These are phyloP conservation scores for Xestia rhomboidea DNA, from an alignment of 2,888 invertebrate species.

Conservation along the genomic window DNA sequence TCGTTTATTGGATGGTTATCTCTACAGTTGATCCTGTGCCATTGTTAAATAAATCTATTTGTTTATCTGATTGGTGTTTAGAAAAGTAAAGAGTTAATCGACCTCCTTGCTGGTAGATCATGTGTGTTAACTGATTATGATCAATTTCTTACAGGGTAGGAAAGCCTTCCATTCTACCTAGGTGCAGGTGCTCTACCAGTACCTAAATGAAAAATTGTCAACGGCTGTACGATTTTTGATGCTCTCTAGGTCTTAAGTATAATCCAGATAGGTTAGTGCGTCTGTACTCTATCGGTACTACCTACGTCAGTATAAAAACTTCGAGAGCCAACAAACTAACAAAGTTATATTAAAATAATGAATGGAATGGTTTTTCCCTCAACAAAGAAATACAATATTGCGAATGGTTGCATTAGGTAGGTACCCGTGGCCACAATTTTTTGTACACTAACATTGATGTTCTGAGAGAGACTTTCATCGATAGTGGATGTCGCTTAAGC, in stretches of 20 bases:
- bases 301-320: neutral
- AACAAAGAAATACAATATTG: slow-evolving; percentile 4
- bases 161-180: neutral
- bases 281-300: neutral
- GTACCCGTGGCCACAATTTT: slow-evolving; percentile 45
- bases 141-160: slow-evolving; percentile 5
- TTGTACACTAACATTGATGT: slow-evolving; percentile 46
- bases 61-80: slow-evolving; percentile 44
- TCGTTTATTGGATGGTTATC: slow-evolving; percentile 54
- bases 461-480: slow-evolving; percentile 49
- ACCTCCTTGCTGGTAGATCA: slow-evolving; percentile 9
- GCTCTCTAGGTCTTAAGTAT: neutral
- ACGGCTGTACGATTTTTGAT: neutral
- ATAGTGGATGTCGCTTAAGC: slow-evolving; percentile 53
- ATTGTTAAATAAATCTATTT: slow-evolving; percentile 56
- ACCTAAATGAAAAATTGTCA: neutral
- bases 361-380: neutral
- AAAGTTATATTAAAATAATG: neutral
- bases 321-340: neutral
- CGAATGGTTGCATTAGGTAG: slow-evolving; percentile 6
- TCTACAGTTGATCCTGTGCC: slow-evolving; percentile 40
- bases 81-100: slow-evolving; percentile 38
- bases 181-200: neutral
- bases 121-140: slow-evolving; percentile 12
- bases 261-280: neutral